These are phyloP conservation scores for Oscheius sp. DNA, from an alignment of 2,888 invertebrate species.

Conservation along the genomic window DNA sequence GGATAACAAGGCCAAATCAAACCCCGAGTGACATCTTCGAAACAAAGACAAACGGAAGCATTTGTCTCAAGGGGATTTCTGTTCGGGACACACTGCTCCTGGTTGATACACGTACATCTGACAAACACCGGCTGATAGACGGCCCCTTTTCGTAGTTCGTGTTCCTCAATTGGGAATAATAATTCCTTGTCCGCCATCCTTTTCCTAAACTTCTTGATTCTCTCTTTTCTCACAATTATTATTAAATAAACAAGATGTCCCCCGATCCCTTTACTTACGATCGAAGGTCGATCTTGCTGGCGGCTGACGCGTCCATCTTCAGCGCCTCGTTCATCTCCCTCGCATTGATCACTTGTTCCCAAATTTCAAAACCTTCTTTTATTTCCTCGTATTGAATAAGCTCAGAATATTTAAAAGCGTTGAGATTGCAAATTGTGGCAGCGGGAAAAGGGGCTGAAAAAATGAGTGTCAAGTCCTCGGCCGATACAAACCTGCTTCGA, in stretches of 20 bases:
- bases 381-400: slow-evolving; percentile 69
- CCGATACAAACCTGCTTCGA: slow-evolving; percentile 71
- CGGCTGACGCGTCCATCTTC: slow-evolving; percentile 27
- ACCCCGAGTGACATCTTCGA: slow-evolving; percentile 70
- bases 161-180: slow-evolving; percentile 49
- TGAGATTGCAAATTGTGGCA: slow-evolving; percentile 69
- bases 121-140: slow-evolving; percentile 71
- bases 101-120: slow-evolving; percentile 64
- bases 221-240: slow-evolving; percentile 6
- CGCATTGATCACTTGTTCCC: slow-evolving; percentile 69
- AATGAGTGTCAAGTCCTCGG: too few relatives aligned
- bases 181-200: slow-evolving; percentile 33
- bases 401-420: slow-evolving; percentile 69
- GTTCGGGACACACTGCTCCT: slow-evolving; percentile 71
- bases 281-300: slow-evolving; percentile 12
- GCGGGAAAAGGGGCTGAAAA: slow-evolving; percentile 66
- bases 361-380: slow-evolving; percentile 66
- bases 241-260: neutral
- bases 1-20: slow-evolving; percentile 73
- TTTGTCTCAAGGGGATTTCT: slow-evolving; percentile 70
- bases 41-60: slow-evolving; percentile 71
- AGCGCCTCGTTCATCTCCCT: slow-evolving; percentile 53
- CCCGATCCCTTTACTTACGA: slow-evolving; percentile 1
- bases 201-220: neutral
- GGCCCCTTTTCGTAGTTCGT: slow-evolving; percentile 52